These are phyloP conservation scores for Clostera curtula DNA, from an alignment of 2,888 invertebrate genomes.

Conservation along the genomic window DNA sequence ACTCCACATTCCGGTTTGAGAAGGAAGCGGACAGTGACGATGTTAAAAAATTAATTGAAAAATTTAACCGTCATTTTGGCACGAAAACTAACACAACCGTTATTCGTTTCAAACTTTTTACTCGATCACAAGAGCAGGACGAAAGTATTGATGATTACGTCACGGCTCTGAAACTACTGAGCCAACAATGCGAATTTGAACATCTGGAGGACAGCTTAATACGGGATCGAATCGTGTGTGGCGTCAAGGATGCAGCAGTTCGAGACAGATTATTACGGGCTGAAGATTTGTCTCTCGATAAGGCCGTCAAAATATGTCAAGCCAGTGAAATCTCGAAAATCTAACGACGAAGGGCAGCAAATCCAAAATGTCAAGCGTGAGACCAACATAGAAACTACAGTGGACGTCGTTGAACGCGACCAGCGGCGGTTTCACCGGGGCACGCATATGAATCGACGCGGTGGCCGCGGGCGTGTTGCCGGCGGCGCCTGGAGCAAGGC, in stretches of 20 bases:
- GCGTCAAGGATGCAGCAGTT: slow-evolving; percentile 3
- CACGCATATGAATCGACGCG: not conserved
- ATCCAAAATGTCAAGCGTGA: not conserved
- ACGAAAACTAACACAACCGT: slow-evolving; percentile 15
- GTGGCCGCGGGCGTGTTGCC: not conserved
- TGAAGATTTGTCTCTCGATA: slow-evolving; percentile 5
- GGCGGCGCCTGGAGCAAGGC: not conserved
- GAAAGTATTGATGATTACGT: slow-evolving; percentile 19
- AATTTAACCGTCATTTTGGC: slow-evolving; percentile 16
- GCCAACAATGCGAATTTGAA: slow-evolving; percentile 14
- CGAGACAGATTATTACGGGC: not conserved
- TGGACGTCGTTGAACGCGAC: not conserved
- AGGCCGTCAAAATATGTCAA: slow-evolving; percentile 10
- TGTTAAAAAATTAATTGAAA: slow-evolving; percentile 10
- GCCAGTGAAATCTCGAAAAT: slow-evolving; percentile 9
- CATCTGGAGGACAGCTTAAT: slow-evolving; percentile 10
- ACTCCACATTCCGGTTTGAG: slow-evolving; percentile 11
- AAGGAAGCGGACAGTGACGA: slow-evolving; percentile 10
- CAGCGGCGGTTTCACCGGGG: not conserved
- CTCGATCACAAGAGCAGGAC: slow-evolving; percentile 12
- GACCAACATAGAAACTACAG: not conserved
- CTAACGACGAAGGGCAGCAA: slow-evolving; percentile 4
- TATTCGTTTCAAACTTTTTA: slow-evolving; percentile 15
- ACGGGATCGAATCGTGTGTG: slow-evolving; percentile 13
- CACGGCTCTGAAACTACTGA: slow-evolving; percentile 14